Evolutionary conservation across 1,140 invertebrate species (phyloP), one percentile per base, ranked within the genome.

Genomic region (Pinna nobilis): DNA sequence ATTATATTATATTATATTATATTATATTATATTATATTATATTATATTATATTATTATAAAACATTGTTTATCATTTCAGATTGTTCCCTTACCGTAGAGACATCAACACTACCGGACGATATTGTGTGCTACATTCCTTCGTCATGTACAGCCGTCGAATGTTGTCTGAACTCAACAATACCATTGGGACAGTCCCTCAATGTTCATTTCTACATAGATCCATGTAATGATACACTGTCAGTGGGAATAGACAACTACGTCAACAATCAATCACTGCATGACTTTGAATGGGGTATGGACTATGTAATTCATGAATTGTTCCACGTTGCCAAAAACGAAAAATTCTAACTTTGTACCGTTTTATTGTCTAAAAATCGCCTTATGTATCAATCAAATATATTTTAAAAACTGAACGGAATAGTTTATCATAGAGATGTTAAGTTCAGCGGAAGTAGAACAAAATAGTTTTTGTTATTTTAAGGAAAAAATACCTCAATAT

Each of bases 201-300:
- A 70, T 11, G n/a, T 61, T 13, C 59, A 69, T 15, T 15, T 79
- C 5, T 20, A 57, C 30, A 28, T 79, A 28, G 74, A 79, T 33
- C 65, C 73, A 33, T 79, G 77, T 61, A 55, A 25, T 2, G 63
- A 66, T 55, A 72, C 47, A 20, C 60, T 79, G 2, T 47, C 50
- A 18, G 41, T 79, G 18, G 70, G 65, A 39, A 67, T 79, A 23
- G 77, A 79, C 47, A 73, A 76, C 6, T 76, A 55, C 30, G 66
- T 47, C 15, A 66, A 70, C 18, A 72, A 64, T 13, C 66, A 44
- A 33, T 70, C 70, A 4, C 47, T 79, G 20, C 63, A 68, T 35
- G 59, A 63, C 37, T 69, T 57, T 44, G 55, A 39, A 39, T 69
- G 37, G 33, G 53, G 66, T 20, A 44, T 37, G 35, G n/a, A n/a